Evolutionary conservation across 1,140 invertebrate species (phyloP), one percentile per base, ranked within the genome.

Genomic region (Magallana gigas): DNA sequence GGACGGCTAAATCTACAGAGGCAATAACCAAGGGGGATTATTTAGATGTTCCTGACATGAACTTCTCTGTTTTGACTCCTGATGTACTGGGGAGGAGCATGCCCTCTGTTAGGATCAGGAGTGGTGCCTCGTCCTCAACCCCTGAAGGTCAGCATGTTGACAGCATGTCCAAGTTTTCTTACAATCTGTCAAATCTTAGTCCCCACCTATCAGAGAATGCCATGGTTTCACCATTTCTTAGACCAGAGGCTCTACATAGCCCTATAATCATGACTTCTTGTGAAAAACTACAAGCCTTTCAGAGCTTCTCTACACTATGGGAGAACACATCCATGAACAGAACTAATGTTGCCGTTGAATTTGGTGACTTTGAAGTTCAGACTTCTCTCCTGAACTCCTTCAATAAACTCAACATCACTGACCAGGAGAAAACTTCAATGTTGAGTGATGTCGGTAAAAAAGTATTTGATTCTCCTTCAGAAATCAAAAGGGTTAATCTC

Each of bases 331-430:
- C 60, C 4, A 18, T 76, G 18, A 76, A 36, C 23, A 76, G 36
- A 12, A 76, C 68, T 29, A 76, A 76, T 9, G 23, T 1, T 1
- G 5, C 68, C 68, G 8, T 29, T 29, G 23, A 76, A 29, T 76
- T 76, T 36, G 68, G 68, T 76, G 12, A 76, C 23, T 76, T 76
- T 76, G 68, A 76, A 76, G 68, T 76, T 12, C 68, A 76, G 68
- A 76, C 68, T 36, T 76, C 68, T 12, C 23, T 76, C 11, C 68
- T 76, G 23, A 76, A 76, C 29, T 76, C 68, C 8, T 76, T 76
- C 68, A 76, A 29, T 76, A 76, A 76, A 76, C 18, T 36, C 11
- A 29, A 48, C 11, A 29, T 76, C 23, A 48, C 68, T 12, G 68
- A 76, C 12, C 23, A 12, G 8, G 68, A 76, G 11, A 8, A 29